These are phyloP conservation scores for Brachionus manjavacas DNA, from an alignment of 1,140 invertebrate species.

Conservation along the genomic window DNA sequence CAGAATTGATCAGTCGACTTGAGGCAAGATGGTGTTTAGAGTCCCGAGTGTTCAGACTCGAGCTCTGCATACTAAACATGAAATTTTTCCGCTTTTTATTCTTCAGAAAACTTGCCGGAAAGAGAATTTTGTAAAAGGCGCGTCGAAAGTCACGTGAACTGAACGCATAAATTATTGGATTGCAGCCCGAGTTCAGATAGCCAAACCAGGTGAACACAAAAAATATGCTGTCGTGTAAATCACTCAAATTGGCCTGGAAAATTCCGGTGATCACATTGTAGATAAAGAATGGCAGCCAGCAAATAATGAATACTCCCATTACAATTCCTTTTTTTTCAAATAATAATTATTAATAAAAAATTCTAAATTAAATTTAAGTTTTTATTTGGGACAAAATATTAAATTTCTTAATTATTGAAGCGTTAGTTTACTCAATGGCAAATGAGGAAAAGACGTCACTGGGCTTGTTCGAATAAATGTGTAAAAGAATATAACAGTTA, in stretches of 20 bases:
- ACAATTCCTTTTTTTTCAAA: constrained; percentile 47
- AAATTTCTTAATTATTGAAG: too few relatives aligned
- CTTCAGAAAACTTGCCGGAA: constrained; percentile 43
- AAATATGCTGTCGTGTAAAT: constrained; percentile 15
- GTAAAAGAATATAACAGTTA: too few relatives aligned
- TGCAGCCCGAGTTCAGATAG: constrained; percentile 58
- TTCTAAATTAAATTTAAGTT: background rate
- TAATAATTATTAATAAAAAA: background rate
- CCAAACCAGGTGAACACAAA: constrained; percentile 41
- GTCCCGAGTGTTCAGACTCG: background rate
- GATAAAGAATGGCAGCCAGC: constrained; percentile 57
- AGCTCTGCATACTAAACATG: background rate
- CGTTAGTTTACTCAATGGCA: too few relatives aligned
- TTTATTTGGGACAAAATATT: too few relatives aligned
- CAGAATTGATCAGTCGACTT: background rate
- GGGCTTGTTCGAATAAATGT: too few relatives aligned
- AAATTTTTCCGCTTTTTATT: constrained; percentile 32
- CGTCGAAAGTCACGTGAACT: constrained; percentile 91
- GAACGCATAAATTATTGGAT: constrained; percentile 92
- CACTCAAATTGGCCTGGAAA: constrained; percentile 43
- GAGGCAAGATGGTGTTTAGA: background rate
- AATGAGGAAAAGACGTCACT: too few relatives aligned
- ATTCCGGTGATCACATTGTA: constrained; percentile 53
- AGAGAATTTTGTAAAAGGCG: constrained; percentile 53
- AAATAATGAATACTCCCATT: constrained; percentile 56